phyloP scores from a whole-genome alignment of 2,113 vertebrate genomes.

The Diglossa brunneiventris region DNA sequence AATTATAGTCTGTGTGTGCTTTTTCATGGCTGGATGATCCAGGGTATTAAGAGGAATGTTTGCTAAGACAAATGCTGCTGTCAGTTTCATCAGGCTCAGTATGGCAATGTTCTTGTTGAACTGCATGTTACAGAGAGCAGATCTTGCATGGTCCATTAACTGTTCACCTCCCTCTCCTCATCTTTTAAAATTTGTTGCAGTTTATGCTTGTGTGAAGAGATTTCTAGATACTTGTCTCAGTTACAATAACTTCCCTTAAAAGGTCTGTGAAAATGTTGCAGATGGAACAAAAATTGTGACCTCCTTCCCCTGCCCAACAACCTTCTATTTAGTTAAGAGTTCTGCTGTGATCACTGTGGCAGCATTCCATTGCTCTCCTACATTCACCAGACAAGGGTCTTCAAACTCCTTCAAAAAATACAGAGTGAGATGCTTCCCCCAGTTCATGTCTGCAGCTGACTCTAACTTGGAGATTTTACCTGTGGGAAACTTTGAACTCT shows the following conservation, averaged over 20 bases:
- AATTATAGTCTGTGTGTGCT: slow-evolving; percentile 35
- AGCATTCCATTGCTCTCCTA: background rate
- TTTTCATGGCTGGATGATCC: slow-evolving; percentile 59
- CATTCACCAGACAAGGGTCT: background rate
- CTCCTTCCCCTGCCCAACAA: background rate
- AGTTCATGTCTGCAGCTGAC: background rate
- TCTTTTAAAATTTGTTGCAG: slow-evolving; percentile 62
- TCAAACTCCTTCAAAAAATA: background rate
- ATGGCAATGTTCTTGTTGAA: slow-evolving; percentile 66
- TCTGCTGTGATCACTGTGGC: background rate
- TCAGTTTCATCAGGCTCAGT: slow-evolving; percentile 51
- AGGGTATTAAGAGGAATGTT: slow-evolving; percentile 57
- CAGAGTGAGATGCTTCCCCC: fast-evolving
- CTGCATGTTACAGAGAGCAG: slow-evolving; percentile 10
- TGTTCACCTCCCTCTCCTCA: background rate
- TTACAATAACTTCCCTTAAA: background rate
- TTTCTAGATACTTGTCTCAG: background rate
- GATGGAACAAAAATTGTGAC: background rate
- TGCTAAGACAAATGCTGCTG: slow-evolving; percentile 66
- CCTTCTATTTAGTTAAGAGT: background rate
- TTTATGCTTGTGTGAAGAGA: slow-evolving; percentile 11
- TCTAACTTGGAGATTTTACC: background rate
- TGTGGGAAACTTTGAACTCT: background rate
- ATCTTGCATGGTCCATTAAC: slow-evolving; percentile 56
- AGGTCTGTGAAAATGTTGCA: background rate